Conservation (phyloP, 2,888 invertebrate genomes). For the Oxyteleia sp. region DNA sequence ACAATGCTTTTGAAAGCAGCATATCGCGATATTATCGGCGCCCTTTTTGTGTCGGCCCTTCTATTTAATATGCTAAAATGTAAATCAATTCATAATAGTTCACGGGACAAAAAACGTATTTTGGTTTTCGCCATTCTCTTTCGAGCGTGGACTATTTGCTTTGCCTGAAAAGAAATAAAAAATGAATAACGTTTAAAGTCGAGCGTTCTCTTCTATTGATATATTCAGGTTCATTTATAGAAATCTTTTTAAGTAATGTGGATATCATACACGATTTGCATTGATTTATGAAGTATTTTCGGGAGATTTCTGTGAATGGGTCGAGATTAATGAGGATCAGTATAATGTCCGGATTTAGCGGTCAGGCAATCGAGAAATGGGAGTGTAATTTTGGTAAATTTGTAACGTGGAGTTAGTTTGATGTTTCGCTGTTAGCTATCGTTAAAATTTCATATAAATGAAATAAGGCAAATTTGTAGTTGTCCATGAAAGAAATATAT, state of each 20-base stretch:
- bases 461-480: no score
- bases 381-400: no score
- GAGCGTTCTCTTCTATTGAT: conserved; percentile 8
- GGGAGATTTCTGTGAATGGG: not conserved
- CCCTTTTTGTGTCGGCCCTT: not conserved
- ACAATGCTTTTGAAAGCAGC: not conserved
- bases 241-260: not conserved
- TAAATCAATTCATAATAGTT: conserved; percentile 3
- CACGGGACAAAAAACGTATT: not conserved
- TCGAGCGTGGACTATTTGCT: conserved; percentile 3
- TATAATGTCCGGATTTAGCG: no score
- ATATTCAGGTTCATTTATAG: conserved; percentile 11
- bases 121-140: not conserved
- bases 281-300: not conserved
- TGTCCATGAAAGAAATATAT: no score
- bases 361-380: no score
- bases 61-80: conserved; percentile 12
- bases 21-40: not conserved
- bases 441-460: no score
- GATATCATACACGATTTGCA: no score
- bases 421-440: no score
- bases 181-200: conserved; percentile 18
- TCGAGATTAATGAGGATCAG: no score
- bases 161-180: conserved; percentile 7
- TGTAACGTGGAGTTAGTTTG: no score